Evolutionary conservation across 1,140 invertebrate species (phyloP), one percentile per base, ranked within the genome.

Genomic region (Orius insidiosus): DNA sequence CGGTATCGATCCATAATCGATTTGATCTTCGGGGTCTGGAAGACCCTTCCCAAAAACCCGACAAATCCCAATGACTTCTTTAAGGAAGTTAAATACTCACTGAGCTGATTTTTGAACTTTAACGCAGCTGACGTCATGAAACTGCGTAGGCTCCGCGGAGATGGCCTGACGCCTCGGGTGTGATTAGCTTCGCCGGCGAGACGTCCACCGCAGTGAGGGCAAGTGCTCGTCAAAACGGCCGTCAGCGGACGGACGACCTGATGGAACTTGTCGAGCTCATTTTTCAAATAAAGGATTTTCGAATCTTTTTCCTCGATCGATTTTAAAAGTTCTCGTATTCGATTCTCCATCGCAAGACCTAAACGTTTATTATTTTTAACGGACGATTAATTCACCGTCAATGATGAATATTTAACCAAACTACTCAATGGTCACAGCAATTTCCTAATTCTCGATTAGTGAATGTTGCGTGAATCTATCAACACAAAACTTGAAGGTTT

Each of bases 221-320:
- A 36, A 33, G 45, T 42, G 52, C 60, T 64, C 35, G 63, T 49
- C 64, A 50, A 68, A 64, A 46, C 66, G 69, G 45, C 68, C 1
- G 75, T 76, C 38, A 79, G 60, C 2, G 79, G 76, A 51, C 71
- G 58, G 52, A 92, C 74, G 13, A 88, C 76, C 56, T 85, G 78
- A 45, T 78, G 68, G 57, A 81, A 87, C 62, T 85, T 87, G 57
- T 88, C 83, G 49, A 92, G 74, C 65, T 89, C 83, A 57, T 79
- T 82, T 48, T 72, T 67, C 49, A 79, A 63, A 53, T 72, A 68
- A 36, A 70, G 64, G 55, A 85, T 81, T 6, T 71, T 69, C 0
- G 63, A 60, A 50, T 83, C 79, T 53, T 74, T 72, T 43, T 83
- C 75, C 41, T 80, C 73, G 11, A 88, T 60, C 48, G 80, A 71